Evolutionary conservation across 2,113 vertebrate genomes (phyloP).

Genomic region (Papio anubis): DNA sequence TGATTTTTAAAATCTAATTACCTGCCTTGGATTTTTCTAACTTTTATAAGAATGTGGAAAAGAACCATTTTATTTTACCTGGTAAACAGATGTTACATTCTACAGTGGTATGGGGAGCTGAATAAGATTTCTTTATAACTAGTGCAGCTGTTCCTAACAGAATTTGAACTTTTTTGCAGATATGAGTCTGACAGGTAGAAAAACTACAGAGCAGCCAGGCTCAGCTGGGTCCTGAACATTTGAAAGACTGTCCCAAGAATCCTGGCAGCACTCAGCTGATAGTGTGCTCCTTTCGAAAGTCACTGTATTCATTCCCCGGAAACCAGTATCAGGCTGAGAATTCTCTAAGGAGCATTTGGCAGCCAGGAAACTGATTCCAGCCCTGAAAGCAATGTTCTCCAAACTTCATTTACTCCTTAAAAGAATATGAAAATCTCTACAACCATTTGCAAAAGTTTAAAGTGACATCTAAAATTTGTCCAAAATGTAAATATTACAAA

Average conservation of each 20-base stretch:
- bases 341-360: background rate
- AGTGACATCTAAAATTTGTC: background rate
- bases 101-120: background rate
- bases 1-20: background rate
- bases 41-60: background rate
- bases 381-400: background rate
- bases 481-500: slow-evolving; percentile 10
- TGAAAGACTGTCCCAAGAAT: background rate
- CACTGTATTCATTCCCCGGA: background rate
- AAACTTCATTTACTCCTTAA: background rate
- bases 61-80: background rate
- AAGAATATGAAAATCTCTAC: background rate
- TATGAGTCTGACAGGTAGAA: background rate
- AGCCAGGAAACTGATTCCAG: background rate
- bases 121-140: background rate
- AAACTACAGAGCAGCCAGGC: background rate
- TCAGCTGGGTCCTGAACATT: background rate
- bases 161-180: background rate
- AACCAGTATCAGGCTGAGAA: background rate
- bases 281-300: background rate
- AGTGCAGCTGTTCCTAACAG: background rate
- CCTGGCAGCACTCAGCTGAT: background rate
- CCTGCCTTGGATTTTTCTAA: background rate
- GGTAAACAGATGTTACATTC: background rate
- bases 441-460: background rate